These are phyloP conservation scores for Neotoma lepida DNA, from an alignment of 2,113 vertebrate genomes.

Conservation along the genomic window DNA sequence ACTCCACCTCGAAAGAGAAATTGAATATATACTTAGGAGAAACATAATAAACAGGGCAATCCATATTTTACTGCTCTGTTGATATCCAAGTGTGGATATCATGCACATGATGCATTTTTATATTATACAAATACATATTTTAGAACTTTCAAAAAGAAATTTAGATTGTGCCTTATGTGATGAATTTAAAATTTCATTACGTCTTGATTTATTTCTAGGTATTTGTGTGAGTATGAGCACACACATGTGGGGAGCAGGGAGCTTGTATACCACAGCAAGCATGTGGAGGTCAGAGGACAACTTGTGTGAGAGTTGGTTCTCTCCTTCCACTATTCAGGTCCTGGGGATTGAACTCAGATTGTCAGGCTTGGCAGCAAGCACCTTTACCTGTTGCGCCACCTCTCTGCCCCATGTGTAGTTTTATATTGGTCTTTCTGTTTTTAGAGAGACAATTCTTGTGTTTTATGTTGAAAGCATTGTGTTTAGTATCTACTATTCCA, in stretches of 20 bases:
- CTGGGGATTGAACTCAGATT: neutral
- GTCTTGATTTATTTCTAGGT: neutral
- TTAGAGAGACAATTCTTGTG: neutral
- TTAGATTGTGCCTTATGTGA: neutral
- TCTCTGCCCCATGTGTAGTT: neutral
- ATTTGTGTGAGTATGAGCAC: neutral
- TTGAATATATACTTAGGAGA: neutral
- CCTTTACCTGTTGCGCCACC: neutral
- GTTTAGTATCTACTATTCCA: neutral
- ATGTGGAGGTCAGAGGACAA: neutral
- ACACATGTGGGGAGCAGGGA: neutral
- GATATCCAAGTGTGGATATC: neutral
- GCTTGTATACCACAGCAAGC: neutral
- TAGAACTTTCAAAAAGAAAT: constrained; percentile 11
- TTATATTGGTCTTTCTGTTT: neutral
- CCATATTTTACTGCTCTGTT: neutral
- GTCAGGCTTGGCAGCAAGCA: neutral
- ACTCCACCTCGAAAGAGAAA: neutral
- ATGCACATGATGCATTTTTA: neutral
- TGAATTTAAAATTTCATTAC: neutral
- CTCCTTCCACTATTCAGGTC: neutral
- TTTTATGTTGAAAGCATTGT: neutral
- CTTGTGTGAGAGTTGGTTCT: no score
- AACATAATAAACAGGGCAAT: neutral
- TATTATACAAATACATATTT: neutral